Evolutionary conservation across 2,888 invertebrate species (phyloP).

Genomic region (Nomada flava): DNA sequence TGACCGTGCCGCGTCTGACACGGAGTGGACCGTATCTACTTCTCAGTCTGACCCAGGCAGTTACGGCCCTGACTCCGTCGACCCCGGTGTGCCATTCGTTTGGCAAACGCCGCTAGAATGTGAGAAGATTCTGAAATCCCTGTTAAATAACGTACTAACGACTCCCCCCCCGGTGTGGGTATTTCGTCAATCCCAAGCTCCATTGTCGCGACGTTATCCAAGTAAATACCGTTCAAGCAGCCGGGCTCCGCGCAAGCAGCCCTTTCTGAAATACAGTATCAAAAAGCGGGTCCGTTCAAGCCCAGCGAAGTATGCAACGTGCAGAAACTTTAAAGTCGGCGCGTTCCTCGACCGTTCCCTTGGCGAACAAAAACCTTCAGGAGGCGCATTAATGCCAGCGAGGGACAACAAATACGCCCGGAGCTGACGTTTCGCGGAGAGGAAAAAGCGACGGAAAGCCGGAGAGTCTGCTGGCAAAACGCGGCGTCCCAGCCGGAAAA

Average conservation of each 20-base stretch:
- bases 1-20: conserved; percentile 73
- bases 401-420: conserved; percentile 17
- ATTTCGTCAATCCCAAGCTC: background rate
- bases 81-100: conserved; percentile 33
- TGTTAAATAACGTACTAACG: background rate
- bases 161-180: background rate
- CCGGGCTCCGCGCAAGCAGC: background rate
- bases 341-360: background rate
- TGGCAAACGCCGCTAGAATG: background rate
- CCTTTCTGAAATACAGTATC: background rate
- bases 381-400: conserved; percentile 27
- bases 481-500: conserved; percentile 23
- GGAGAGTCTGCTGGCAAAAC: conserved; percentile 2
- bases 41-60: conserved; percentile 64
- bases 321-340: conserved; percentile 24
- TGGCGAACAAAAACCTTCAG: conserved; percentile 10
- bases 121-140: conserved; percentile 21
- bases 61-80: conserved; percentile 52
- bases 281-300: conserved; percentile 1
- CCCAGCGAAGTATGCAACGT: conserved; percentile 10
- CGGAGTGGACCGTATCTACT: conserved; percentile 70
- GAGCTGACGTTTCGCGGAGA: background rate
- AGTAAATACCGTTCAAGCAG: background rate
- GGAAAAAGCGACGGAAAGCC: conserved; percentile 10
- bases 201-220: background rate